These are phyloP conservation scores for Ciconia maguari DNA, from an alignment of 2,113 vertebrate genomes.

Conservation along the genomic window DNA sequence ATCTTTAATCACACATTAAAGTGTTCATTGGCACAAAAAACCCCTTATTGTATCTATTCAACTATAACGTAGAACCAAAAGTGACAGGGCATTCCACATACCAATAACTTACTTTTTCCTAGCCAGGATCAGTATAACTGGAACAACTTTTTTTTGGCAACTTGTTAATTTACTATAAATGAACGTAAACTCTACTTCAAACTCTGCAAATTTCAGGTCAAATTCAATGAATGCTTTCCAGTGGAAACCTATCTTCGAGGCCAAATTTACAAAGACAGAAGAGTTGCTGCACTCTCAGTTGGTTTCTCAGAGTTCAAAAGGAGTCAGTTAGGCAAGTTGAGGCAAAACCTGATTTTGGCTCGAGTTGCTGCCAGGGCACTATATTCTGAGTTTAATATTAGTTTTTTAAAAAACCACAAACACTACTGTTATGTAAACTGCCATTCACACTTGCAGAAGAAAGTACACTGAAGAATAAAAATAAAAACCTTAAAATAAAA, in stretches of 20 bases:
- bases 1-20: neutral
- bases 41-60: neutral
- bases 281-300: neutral
- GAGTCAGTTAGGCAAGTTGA: neutral
- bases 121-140: neutral
- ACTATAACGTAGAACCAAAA: neutral
- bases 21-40: neutral
- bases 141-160: neutral
- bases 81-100: neutral
- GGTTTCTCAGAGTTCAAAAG: neutral
- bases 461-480: neutral
- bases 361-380: neutral
- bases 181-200: neutral
- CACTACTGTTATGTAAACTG: neutral
- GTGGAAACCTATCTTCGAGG: neutral
- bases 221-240: neutral
- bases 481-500: neutral
- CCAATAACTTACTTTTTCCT: neutral
- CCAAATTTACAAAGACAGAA: neutral
- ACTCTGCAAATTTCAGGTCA: neutral
- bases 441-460: neutral
- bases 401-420: neutral
- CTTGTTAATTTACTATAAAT: neutral
- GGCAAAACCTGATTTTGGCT: neutral
- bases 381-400: neutral